Conservation (phyloP, 2,797 vertebrate genomes). For the Siniperca scherzeri region DNA sequence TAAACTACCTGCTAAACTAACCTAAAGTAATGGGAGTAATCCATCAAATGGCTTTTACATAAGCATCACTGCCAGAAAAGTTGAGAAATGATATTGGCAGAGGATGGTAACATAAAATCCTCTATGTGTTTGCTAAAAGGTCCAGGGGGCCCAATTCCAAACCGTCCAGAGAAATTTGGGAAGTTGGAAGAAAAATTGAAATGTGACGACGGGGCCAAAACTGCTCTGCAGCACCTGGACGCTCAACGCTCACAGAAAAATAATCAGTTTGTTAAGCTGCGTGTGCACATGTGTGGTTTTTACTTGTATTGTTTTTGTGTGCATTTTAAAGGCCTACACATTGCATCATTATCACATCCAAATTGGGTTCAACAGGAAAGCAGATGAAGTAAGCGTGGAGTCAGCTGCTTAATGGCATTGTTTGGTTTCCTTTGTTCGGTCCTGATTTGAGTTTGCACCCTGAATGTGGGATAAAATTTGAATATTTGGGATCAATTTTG, state of each 20-base stretch:
- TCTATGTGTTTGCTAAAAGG: conserved; percentile 72
- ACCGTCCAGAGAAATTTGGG: conserved; percentile 64
- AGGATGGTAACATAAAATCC: conserved; percentile 69
- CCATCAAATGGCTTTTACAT: conserved; percentile 66
- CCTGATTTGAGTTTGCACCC: conserved; percentile 46
- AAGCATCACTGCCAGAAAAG: conserved; percentile 57
- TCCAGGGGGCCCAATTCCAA: conserved; percentile 72
- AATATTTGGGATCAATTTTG: conserved; percentile 71
- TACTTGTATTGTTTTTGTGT: conserved; percentile 24
- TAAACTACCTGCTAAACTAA: conserved; percentile 59
- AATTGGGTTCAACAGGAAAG: conserved; percentile 43
- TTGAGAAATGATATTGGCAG: conserved; percentile 75
- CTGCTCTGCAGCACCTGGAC: conserved; percentile 67
- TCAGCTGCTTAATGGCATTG: conserved; percentile 24
- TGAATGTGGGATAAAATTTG: conserved; percentile 54
- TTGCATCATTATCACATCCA: conserved; percentile 28
- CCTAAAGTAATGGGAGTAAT: conserved; percentile 52
- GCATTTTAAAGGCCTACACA: conserved; percentile 20
- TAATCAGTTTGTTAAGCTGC: conserved; percentile 32
- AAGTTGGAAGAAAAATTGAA: conserved; percentile 59
- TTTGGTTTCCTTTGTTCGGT: conserved; percentile 36
- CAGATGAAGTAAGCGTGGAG: conserved; percentile 51
- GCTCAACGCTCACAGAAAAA: conserved; percentile 58
- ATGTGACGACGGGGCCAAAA: conserved; percentile 55
- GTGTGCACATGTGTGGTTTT: conserved; percentile 12